These are phyloP conservation scores for Pseudorhiza aurosa DNA, from an alignment of 30 jellyfish, hydroid and myxozoan species.

Conservation along the genomic window DNA sequence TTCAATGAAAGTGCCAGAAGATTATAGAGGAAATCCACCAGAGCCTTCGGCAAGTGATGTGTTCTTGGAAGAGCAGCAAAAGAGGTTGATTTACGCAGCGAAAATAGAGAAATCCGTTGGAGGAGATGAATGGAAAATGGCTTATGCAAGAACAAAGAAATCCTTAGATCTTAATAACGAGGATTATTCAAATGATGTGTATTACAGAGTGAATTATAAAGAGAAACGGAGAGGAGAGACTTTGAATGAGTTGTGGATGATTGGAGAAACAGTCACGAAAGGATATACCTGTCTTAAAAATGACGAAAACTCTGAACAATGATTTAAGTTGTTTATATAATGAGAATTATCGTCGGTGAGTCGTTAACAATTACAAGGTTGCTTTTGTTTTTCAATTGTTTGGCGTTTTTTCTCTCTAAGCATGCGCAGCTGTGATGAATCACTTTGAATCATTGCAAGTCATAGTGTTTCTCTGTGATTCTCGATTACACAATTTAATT, in stretches of 20 bases:
- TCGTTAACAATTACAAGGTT: too few relatives aligned
- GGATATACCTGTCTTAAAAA: constrained; percentile 43
- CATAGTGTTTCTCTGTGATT: too few relatives aligned
- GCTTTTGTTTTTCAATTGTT: too few relatives aligned
- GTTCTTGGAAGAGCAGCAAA: constrained; percentile 66
- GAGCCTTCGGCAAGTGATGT: constrained; percentile 65
- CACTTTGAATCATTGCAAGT: too few relatives aligned
- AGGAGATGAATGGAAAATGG: constrained; percentile 21
- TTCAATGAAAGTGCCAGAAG: constrained; percentile 70
- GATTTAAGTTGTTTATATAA: background rate
- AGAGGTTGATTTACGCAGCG: constrained; percentile 58
- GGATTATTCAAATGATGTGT: constrained; percentile 6
- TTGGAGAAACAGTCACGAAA: constrained; percentile 32
- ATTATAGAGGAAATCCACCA: constrained; percentile 58
- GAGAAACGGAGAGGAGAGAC: constrained; percentile 3
- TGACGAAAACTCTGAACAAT: constrained; percentile 17
- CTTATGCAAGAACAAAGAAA: background rate
- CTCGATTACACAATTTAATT: too few relatives aligned
- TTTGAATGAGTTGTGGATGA: constrained; percentile 70
- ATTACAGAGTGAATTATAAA: constrained; percentile 48
- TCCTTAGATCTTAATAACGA: constrained; percentile 46
- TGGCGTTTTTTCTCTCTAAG: too few relatives aligned
- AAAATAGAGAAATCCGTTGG: background rate
- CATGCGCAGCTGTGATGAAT: too few relatives aligned
- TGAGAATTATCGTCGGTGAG: too few relatives aligned